phyloP scores from a whole-genome alignment of 2,797 vertebrate species.

The Myoxocephalus aenaeus region DNA sequence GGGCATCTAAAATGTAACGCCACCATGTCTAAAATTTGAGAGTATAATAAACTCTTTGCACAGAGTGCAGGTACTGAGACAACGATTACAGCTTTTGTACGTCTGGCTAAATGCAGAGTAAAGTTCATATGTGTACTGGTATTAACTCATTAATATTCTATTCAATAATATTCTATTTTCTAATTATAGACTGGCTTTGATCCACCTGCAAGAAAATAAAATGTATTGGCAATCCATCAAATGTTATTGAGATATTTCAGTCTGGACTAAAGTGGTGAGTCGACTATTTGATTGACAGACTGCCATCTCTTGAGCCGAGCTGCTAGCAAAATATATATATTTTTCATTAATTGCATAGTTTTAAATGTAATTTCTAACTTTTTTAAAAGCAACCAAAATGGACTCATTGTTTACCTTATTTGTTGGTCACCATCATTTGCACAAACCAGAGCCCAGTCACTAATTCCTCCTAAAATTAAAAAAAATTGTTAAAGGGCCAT shows the following conservation, averaged over 20 bases:
- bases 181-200: background rate
- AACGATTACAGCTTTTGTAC: background rate
- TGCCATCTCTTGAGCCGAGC: too few relatives aligned
- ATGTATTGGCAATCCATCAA: background rate
- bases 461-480: constrained; percentile 69
- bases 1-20: background rate
- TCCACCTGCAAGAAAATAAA: background rate
- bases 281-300: background rate
- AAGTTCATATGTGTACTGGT: background rate
- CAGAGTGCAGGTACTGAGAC: background rate
- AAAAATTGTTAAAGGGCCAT: constrained; percentile 71
- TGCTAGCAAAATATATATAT: too few relatives aligned
- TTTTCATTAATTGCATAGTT: background rate
- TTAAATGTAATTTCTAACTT: background rate
- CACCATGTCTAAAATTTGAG: background rate
- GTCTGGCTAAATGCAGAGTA: background rate
- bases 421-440: constrained; percentile 2
- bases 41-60: background rate
- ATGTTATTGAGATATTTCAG: background rate
- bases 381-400: background rate
- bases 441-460: background rate
- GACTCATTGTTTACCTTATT: background rate
- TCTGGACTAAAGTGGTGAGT: background rate
- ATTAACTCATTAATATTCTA: background rate
- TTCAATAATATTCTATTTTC: background rate